phyloP scores from a whole-genome alignment of 64 coral and sea anemone species.

The Stichodactyla mertensii region DNA sequence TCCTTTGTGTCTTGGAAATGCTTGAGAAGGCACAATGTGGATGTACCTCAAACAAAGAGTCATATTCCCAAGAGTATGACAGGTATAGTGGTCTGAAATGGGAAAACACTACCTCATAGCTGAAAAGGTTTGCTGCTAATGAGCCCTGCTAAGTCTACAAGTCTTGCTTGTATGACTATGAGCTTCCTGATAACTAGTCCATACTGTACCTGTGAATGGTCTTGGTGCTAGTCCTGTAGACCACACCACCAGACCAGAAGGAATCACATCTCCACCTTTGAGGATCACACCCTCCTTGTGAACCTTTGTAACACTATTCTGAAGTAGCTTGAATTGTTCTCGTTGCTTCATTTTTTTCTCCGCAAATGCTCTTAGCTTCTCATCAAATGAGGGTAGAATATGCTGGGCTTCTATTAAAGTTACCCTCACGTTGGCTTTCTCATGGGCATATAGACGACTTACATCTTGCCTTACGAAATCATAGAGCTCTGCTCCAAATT shows the following conservation, averaged over 20 bases:
- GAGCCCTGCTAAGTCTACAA: too few species aligned
- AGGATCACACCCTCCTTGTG: slow-evolving; percentile 56
- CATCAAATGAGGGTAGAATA: slow-evolving; percentile 96
- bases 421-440: slow-evolving; percentile 76
- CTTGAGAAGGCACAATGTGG: too few species aligned
- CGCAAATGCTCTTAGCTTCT: slow-evolving; percentile 78
- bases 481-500: slow-evolving; percentile 98
- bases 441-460: slow-evolving; percentile 74
- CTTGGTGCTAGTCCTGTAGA: slow-evolving; percentile 94
- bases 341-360: slow-evolving; percentile 95
- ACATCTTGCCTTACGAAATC: slow-evolving; percentile 97
- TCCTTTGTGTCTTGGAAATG: too few species aligned
- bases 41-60: too few species aligned
- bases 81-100: too few species aligned
- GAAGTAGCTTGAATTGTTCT: slow-evolving; percentile 78
- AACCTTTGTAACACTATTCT: slow-evolving; percentile 88
- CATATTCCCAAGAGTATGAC: too few species aligned
- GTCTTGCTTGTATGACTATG: too few species aligned
- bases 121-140: too few species aligned
- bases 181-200: not conserved
- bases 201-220: slow-evolving; percentile 79
- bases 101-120: too few species aligned
- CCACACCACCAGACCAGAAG: slow-evolving; percentile 95
- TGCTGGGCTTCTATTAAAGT: slow-evolving; percentile 81
- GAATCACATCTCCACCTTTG: slow-evolving; percentile 70